Conservation (phyloP, 2,113 vertebrate species). For the Calonectris borealis region DNA sequence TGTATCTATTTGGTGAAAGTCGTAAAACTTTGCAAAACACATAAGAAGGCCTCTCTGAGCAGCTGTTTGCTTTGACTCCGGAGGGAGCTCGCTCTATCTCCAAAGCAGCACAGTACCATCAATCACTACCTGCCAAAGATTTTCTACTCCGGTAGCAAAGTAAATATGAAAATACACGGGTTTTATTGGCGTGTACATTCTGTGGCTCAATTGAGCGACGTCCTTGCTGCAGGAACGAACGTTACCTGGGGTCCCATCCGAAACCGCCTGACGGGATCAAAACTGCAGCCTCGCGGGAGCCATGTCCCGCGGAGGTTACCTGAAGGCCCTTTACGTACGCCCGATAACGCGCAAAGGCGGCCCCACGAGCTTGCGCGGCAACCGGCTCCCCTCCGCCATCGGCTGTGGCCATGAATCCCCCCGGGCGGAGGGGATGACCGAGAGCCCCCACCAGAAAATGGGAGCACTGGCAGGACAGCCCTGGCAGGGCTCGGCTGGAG, state of each 20-base stretch:
- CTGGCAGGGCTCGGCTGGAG: background rate
- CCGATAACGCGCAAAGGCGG: background rate
- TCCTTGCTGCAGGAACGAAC: background rate
- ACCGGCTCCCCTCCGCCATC: accelerated
- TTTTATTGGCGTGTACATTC: background rate
- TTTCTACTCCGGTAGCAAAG: slow-evolving; percentile 57
- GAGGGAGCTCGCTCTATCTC: slow-evolving; percentile 39
- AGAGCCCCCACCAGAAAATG: background rate
- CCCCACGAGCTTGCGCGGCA: accelerated
- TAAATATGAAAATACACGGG: slow-evolving; percentile 45
- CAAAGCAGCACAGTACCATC: slow-evolving; percentile 51
- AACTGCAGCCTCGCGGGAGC: background rate
- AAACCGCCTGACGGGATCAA: background rate
- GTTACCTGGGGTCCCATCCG: background rate
- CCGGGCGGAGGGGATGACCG: accelerated
- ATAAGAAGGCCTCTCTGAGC: slow-evolving; percentile 36
- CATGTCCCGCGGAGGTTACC: background rate
- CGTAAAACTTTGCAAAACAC: slow-evolving; percentile 48
- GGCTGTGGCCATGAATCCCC: background rate
- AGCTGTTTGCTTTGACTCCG: slow-evolving; percentile 57
- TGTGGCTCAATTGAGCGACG: background rate
- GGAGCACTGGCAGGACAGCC: background rate
- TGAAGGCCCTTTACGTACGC: accelerated
- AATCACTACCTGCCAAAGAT: slow-evolving; percentile 43
- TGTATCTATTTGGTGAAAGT: slow-evolving; percentile 51